Evolutionary conservation across 2,113 vertebrate genomes (phyloP), one percentile per base, ranked within the genome.

Genomic region (Mastomys coucha): DNA sequence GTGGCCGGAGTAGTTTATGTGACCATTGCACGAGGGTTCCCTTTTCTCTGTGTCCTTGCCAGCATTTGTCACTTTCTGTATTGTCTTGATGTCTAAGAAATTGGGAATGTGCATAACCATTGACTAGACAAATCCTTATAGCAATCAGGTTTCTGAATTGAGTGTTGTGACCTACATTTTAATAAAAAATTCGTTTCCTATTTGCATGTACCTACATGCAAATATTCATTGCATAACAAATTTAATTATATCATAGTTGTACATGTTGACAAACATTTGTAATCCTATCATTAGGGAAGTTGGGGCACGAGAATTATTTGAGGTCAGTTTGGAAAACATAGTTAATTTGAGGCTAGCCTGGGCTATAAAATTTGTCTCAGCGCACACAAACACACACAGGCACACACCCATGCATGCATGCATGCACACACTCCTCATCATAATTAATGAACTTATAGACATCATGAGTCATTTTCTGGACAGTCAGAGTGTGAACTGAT

Each of bases 101-200:
- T 77, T 93, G 39, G 56, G 75, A 86, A 67, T 1, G n/a, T 17
- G 39, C 3, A 19, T 63, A 73, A 78, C 81, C 39, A 36, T 42
- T 53, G 56, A 94, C 42, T 73, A 78, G 53, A 87, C 89, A 36
- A 93, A 90, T 69, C 26, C 53, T 42, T 69, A 20, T 28, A 67
- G 4, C 63, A 53, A 60, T 60, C 19, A 69, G 6, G 2, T 72
- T 72, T 90, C 28, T 31, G 94, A 95, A 67, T 1, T 49, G 73
- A 93, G 77, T 14, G 0, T 72, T 73, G 16, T 9, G 24, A 7
- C n/a, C 7, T 5, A 26, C 60, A 28, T 84, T 84, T 94, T 78
- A 81, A 93, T 77, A 87, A 80, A 80, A 91, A 16, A 81, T 72
- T 80, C 80, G 13, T 69, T 94, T 91, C 89, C 16, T 84, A 60